Conservation (phyloP, 2,113 vertebrate genomes). For the Trogon melanurus region DNA sequence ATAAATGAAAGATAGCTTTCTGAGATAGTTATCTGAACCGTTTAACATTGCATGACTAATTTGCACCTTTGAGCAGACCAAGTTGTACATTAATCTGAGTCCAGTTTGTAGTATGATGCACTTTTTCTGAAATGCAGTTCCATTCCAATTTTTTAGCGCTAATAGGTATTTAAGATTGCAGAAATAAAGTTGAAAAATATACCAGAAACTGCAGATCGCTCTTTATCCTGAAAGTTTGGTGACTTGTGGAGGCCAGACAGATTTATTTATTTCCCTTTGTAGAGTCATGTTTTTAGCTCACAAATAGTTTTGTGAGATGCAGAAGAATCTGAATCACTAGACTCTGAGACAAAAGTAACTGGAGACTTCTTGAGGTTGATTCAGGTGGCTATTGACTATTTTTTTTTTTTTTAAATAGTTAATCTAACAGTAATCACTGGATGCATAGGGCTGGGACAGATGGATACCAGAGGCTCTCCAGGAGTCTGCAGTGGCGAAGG, state of each 20-base stretch:
- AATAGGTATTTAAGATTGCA: constrained; percentile 26
- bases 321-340: not conserved
- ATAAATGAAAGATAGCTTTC: not conserved
- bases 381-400: not conserved
- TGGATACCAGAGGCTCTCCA: not conserved
- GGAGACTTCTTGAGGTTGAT: not conserved
- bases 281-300: constrained; percentile 28
- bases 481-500: not conserved
- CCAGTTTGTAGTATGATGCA: not conserved
- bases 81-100: not conserved
- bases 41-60: not conserved
- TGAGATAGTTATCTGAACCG: not conserved
- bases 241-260: constrained; percentile 4
- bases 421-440: not conserved
- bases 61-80: not conserved
- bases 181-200: constrained; percentile 44
- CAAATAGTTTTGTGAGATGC: not conserved
- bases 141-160: constrained; percentile 25
- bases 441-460: not conserved
- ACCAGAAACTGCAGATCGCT: not conserved
- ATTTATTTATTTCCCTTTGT: constrained; percentile 41
- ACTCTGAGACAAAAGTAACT: not conserved
- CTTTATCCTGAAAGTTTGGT: constrained; percentile 3
- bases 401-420: not conserved
- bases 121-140: not conserved